These are phyloP conservation scores for Acanthosoma haemorrhoidale DNA, from an alignment of 2,888 invertebrate species.

Conservation along the genomic window DNA sequence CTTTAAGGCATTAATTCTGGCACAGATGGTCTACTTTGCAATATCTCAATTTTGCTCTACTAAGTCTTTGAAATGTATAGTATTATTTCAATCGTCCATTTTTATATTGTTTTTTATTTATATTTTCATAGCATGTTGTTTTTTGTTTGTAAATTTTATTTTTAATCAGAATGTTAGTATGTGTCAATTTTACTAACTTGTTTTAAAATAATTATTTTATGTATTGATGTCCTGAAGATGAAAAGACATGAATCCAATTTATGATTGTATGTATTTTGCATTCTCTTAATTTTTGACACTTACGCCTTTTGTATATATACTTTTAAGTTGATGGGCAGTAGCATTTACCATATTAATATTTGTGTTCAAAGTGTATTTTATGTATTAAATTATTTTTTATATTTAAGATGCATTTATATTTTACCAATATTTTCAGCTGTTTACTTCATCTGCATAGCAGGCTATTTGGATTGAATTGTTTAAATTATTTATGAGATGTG, in stretches of 20 bases:
- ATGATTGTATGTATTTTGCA: neutral
- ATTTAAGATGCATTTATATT: slow-evolving; percentile 18
- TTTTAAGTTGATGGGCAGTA: neutral
- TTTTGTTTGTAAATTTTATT: slow-evolving; percentile 31
- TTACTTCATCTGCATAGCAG: too few relatives aligned
- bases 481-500: too few relatives aligned
- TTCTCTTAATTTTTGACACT: neutral
- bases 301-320: neutral
- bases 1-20: slow-evolving; percentile 4
- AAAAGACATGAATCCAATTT: slow-evolving; percentile 13
- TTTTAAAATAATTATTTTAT: neutral
- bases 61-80: slow-evolving; percentile 24
- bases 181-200: neutral
- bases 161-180: slow-evolving; percentile 5
- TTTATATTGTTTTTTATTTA: slow-evolving; percentile 27
- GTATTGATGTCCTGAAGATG: neutral
- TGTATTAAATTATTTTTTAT: slow-evolving; percentile 18
- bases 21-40: slow-evolving; percentile 8
- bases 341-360: slow-evolving; percentile 17
- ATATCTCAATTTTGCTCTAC: neutral
- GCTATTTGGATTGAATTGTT: too few relatives aligned
- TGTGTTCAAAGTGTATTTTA: slow-evolving; percentile 25
- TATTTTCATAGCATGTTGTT: slow-evolving; percentile 25
- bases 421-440: neutral
- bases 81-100: slow-evolving; percentile 32